Evolutionary conservation across 1,140 invertebrate genomes (phyloP), one percentile per base, ranked within the genome.

Genomic region (Ostrea denselamellosa): DNA sequence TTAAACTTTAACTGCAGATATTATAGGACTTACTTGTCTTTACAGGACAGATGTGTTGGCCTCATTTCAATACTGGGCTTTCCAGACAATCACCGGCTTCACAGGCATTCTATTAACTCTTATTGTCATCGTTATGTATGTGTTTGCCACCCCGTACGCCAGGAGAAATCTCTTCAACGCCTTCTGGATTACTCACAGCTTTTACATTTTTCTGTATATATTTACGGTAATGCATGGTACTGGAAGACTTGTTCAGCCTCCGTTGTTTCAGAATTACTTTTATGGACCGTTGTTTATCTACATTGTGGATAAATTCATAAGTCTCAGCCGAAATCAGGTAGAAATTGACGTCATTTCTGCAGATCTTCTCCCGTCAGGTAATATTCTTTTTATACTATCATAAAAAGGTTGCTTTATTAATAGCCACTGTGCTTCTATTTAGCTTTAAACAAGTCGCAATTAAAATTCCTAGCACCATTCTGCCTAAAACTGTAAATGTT

Each of bases 61-160:
- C 9, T 90, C 87, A 2, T 94, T 94, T 77, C 92, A 92, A 14
- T 93, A 91, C 85, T 94, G 93, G 93, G 90, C 91, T 2, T 94
- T 85, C 68, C 68, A 88, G 34, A 94, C 93, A 0, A 92, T 92
- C 51, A 93, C 93, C 85, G 92, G 98, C 87, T 93, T 99, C 8
- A 99, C 98, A 0, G 99, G 99, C 17, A 97, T 99, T 5, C 91
- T 98, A 5, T 95, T 99, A 0, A 99, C 99, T 93, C 95, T 98
- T 52, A 97, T 99, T 52, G 98, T 99, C 97, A 97, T 97, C 91
- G 97, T 99, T 52, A 99, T 99, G 90, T 99, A 99, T 93, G 97
- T 99, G 0, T 99, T 99, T 94, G 98, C 99, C 0, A 98, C 99
- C 94, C 98, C 98, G 0, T 97, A 96, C 14, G 98, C 99, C 58